These are phyloP conservation scores for Pseudomyrmex gracilis DNA, from an alignment of 1,140 invertebrate genomes.

Conservation along the genomic window DNA sequence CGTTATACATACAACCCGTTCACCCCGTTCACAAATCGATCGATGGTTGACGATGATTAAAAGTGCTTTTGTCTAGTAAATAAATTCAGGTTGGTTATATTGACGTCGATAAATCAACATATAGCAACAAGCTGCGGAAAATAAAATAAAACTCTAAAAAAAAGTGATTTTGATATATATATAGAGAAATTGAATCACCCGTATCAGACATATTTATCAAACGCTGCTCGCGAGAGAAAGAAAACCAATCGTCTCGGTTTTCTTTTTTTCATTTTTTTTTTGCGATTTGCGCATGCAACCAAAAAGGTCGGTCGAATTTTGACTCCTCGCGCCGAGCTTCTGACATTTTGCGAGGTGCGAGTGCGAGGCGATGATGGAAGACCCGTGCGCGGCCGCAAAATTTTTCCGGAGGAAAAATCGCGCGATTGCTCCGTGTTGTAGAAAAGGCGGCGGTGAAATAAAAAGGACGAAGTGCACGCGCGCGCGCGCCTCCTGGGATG, in stretches of 20 bases:
- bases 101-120: too few species aligned
- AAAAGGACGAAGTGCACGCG: slow-evolving; percentile 15
- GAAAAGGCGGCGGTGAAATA: slow-evolving; percentile 37
- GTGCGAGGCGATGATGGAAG: slow-evolving; percentile 24
- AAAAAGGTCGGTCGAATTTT: slow-evolving; percentile 67
- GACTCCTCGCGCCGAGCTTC: slow-evolving; percentile 19
- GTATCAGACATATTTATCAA: too few species aligned
- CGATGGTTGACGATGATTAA: background rate
- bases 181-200: too few species aligned
- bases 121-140: too few species aligned
- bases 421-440: slow-evolving; percentile 59
- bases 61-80: too few species aligned
- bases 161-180: too few species aligned
- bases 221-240: background rate
- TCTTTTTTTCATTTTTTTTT: background rate
- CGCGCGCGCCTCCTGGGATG: slow-evolving; percentile 34
- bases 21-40: background rate
- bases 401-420: slow-evolving; percentile 66
- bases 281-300: slow-evolving; percentile 1
- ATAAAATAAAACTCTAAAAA: too few species aligned
- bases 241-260: background rate
- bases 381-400: slow-evolving; percentile 55
- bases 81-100: too few species aligned
- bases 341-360: background rate
- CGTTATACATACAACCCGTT: background rate